Evolutionary conservation across 2,888 invertebrate species (phyloP).

Genomic region (Dichetophora obliterata): DNA sequence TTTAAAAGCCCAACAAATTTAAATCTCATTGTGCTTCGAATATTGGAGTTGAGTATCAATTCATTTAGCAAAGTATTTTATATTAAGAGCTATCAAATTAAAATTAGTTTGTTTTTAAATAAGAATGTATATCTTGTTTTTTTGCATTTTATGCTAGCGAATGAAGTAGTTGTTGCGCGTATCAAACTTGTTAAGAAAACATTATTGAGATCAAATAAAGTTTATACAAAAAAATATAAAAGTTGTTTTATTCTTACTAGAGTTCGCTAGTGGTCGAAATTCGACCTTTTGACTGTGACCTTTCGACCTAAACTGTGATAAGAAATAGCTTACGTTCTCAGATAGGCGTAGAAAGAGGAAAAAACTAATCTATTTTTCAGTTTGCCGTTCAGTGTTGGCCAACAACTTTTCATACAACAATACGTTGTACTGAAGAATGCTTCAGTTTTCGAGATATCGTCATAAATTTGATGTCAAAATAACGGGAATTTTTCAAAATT

Average conservation of each 20-base stretch:
- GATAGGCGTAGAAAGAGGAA: too few relatives aligned
- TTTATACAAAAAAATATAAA: slow-evolving; percentile 20
- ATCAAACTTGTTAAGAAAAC: slow-evolving; percentile 59
- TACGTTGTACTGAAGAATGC: too few relatives aligned
- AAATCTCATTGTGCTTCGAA: background rate
- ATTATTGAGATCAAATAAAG: slow-evolving; percentile 59
- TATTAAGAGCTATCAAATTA: background rate
- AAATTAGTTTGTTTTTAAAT: background rate
- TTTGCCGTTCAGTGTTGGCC: too few relatives aligned
- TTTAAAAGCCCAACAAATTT: background rate
- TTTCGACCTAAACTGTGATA: too few relatives aligned
- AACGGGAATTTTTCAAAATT: too few relatives aligned
- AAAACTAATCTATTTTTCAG: too few relatives aligned
- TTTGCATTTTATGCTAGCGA: background rate
- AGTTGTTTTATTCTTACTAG: background rate
- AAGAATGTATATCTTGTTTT: background rate
- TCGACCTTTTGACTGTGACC: too few relatives aligned
- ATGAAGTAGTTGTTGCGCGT: slow-evolving; percentile 14
- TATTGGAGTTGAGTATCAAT: background rate
- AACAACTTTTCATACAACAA: too few relatives aligned
- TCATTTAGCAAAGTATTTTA: slow-evolving; percentile 1
- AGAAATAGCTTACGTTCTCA: too few relatives aligned
- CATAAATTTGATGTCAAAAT: too few relatives aligned
- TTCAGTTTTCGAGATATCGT: too few relatives aligned
- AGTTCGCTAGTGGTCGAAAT: too few relatives aligned